A percentile compares a stretch with the other conserved stretches of the same genome.
Conservation (phyloP, 2,888 invertebrate species). For the Tineola bisselliella region DNA sequence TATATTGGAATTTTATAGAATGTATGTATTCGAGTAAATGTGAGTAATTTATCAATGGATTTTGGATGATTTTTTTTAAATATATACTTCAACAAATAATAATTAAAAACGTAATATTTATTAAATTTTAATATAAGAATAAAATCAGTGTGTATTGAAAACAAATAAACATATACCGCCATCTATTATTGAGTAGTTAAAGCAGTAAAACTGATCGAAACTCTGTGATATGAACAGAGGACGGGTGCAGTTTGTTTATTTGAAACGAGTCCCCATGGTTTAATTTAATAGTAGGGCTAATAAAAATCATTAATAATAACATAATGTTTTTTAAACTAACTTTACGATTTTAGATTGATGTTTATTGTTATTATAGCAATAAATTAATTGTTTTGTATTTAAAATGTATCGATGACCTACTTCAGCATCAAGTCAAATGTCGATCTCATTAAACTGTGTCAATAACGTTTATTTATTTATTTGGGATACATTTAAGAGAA, state of each 20-base stretch:
- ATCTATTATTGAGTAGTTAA: not conserved
- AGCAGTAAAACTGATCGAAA: not conserved
- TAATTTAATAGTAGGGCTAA: not conserved
- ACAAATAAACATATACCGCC: not conserved
- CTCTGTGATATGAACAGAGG: not conserved
- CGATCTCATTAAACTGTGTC: not conserved
- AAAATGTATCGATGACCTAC: not conserved
- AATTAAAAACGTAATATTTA: no score
- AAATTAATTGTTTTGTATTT: not conserved
- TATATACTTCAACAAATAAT: no score
- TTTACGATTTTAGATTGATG: not conserved
- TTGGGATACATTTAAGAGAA: not conserved
- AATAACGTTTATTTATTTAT: not conserved
- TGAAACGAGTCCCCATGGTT: no score
- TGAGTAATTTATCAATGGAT: no score
- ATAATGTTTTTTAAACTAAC: not conserved
- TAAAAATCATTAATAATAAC: not conserved
- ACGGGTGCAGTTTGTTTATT: not conserved
- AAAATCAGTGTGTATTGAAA: no score
- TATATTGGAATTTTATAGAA: not conserved
- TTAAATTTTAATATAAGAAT: no score
- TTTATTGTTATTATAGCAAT: not conserved
- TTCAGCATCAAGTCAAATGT: not conserved
- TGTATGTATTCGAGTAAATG: no score
- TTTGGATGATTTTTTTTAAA: no score